These are phyloP conservation scores for Batillaria attramentaria DNA, from an alignment of 1,140 invertebrate genomes.

Conservation along the genomic window DNA sequence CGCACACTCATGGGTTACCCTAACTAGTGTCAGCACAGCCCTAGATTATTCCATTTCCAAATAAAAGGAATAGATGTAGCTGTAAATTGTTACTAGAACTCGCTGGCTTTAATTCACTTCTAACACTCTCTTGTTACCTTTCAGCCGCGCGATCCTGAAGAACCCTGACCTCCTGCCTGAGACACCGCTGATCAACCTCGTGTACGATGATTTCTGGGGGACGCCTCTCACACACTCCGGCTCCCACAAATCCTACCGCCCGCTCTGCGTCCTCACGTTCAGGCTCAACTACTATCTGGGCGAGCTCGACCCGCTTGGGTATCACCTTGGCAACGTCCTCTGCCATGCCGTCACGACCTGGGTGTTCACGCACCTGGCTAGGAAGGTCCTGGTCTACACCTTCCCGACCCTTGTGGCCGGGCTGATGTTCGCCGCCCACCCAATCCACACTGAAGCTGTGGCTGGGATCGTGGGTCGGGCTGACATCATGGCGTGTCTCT, in stretches of 20 bases:
- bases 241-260: slow-evolving; percentile 95
- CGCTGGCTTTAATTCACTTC: too few species aligned
- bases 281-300: slow-evolving; percentile 81
- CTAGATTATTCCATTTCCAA: too few species aligned
- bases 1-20: too few species aligned
- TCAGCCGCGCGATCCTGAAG: slow-evolving; percentile 86
- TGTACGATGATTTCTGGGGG: slow-evolving; percentile 98
- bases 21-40: too few species aligned
- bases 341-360: slow-evolving; percentile 68
- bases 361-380: slow-evolving; percentile 64
- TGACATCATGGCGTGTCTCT: slow-evolving; percentile 87
- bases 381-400: slow-evolving; percentile 47
- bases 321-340: slow-evolving; percentile 73
- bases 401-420: slow-evolving; percentile 77
- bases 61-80: too few species aligned
- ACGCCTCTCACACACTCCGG: slow-evolving; percentile 95
- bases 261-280: slow-evolving; percentile 93
- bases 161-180: slow-evolving; percentile 93
- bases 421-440: slow-evolving; percentile 73
- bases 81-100: too few species aligned
- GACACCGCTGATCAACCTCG: slow-evolving; percentile 91
- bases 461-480: slow-evolving; percentile 82
- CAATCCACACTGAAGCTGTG: slow-evolving; percentile 82
- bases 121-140: slow-evolving; percentile 48
- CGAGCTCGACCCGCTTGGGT: slow-evolving; percentile 72